Evolutionary conservation across 35 echinoderm and acorn worm species (phyloP).

Genomic region (Lytechinus pictus): DNA sequence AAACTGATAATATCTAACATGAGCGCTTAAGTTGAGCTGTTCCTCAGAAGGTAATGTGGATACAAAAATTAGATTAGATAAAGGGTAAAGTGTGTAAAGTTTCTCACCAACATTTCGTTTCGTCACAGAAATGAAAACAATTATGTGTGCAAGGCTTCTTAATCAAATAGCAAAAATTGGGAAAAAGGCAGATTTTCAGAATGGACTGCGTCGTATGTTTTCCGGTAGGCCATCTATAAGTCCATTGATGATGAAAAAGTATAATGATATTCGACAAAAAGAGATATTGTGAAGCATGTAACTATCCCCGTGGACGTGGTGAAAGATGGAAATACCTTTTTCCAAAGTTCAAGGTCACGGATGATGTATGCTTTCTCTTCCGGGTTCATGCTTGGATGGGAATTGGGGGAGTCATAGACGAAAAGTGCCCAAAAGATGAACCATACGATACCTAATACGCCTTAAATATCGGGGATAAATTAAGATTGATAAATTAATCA

Average conservation of each 20-base stretch:
- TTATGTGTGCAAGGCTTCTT: too few relatives aligned
- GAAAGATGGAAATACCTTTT: conserved; percentile 28
- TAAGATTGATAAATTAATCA: too few relatives aligned
- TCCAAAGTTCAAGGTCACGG: not conserved
- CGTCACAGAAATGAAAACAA: too few relatives aligned
- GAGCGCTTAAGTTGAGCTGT: too few relatives aligned
- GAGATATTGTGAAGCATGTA: too few relatives aligned
- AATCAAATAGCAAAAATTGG: too few relatives aligned
- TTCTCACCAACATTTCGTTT: too few relatives aligned
- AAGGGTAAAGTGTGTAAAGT: too few relatives aligned
- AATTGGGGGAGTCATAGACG: not conserved
- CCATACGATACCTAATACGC: conserved; percentile 17
- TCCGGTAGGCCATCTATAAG: not conserved
- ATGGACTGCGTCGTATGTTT: not conserved
- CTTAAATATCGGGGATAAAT: not conserved
- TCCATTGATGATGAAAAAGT: not conserved
- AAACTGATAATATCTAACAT: too few relatives aligned
- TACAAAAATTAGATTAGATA: too few relatives aligned
- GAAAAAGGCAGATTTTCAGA: not conserved
- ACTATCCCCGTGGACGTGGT: not conserved
- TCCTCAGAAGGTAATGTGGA: too few relatives aligned
- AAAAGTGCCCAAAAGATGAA: conserved; percentile 4
- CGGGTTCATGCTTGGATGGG: conserved; percentile 24
- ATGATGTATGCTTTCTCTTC: conserved; percentile 46
- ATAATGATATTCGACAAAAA: not conserved